Evolutionary conservation across 35 echinoderm and acorn worm species (phyloP).

Genomic region (Holothuria glaberrima): DNA sequence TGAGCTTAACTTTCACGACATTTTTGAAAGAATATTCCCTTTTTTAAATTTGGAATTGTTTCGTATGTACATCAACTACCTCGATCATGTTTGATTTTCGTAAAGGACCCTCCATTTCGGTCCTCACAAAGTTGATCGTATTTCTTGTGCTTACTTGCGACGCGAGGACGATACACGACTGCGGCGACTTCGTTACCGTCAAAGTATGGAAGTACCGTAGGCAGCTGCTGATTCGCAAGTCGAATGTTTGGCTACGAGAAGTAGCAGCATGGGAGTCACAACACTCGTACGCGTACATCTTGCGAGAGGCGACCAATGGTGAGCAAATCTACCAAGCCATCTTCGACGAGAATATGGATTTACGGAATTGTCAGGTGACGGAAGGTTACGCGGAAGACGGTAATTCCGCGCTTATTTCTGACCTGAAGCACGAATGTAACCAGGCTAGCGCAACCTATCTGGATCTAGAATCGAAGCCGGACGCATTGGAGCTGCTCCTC

Average conservation of each 20-base stretch:
- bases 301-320: neutral
- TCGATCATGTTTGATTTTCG: neutral
- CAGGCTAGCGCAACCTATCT: neutral
- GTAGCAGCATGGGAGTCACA: slow-evolving; percentile 44
- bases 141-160: slow-evolving; percentile 30
- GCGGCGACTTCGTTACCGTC: slow-evolving; percentile 12
- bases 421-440: slow-evolving; percentile 17
- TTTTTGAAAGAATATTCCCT: too few relatives aligned
- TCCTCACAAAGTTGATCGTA: slow-evolving; percentile 1
- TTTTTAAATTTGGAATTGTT: too few relatives aligned
- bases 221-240: slow-evolving; percentile 22
- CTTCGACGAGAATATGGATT: slow-evolving; percentile 19
- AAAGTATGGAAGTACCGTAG: slow-evolving; percentile 32
- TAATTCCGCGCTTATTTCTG: neutral
- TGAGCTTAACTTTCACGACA: too few relatives aligned
- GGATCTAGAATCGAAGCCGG: neutral
- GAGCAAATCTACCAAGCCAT: neutral
- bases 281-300: slow-evolving; percentile 8
- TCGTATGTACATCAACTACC: too few relatives aligned
- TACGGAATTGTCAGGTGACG: slow-evolving; percentile 39
- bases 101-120: neutral
- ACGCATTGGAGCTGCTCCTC: neutral
- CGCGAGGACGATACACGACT: slow-evolving; percentile 16
- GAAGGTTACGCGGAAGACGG: slow-evolving; percentile 10
- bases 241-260: slow-evolving; percentile 38